Evolutionary conservation across 2,797 vertebrate species (phyloP).

Genomic region (Anas bahamensis): DNA sequence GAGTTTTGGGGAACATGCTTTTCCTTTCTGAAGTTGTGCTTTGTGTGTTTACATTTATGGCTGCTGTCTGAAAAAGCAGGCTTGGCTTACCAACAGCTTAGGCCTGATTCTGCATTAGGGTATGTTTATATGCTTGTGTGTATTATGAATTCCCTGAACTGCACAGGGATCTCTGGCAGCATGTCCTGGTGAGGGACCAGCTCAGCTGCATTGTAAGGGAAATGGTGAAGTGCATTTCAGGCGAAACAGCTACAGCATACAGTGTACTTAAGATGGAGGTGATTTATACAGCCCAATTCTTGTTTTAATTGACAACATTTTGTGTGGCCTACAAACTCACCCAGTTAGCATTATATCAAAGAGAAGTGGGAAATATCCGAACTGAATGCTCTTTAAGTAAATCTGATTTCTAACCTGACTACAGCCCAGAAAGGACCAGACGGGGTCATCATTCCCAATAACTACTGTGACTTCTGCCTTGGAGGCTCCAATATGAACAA

Average conservation of each 20-base stretch:
- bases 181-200: background rate
- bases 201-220: background rate
- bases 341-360: background rate
- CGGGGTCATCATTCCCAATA: constrained; percentile 93
- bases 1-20: background rate
- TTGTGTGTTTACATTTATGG: background rate
- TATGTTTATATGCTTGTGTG: background rate
- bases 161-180: background rate
- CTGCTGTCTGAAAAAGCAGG: background rate
- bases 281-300: background rate
- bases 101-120: background rate
- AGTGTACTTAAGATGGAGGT: background rate
- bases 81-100: background rate
- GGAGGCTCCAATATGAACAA: constrained; percentile 96
- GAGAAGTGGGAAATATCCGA: background rate
- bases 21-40: background rate
- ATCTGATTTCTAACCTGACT: constrained; percentile 41
- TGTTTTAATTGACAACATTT: background rate
- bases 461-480: constrained; percentile 99
- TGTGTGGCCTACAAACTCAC: background rate
- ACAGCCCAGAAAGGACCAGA: constrained; percentile 95
- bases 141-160: background rate
- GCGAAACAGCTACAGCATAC: background rate
- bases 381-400: constrained; percentile 19
- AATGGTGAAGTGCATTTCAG: background rate